A percentile compares a stretch with the other conserved stretches of the same genome.
phyloP scores from a whole-genome alignment of 2,888 invertebrate species.

The Dexiosoma caninum region DNA sequence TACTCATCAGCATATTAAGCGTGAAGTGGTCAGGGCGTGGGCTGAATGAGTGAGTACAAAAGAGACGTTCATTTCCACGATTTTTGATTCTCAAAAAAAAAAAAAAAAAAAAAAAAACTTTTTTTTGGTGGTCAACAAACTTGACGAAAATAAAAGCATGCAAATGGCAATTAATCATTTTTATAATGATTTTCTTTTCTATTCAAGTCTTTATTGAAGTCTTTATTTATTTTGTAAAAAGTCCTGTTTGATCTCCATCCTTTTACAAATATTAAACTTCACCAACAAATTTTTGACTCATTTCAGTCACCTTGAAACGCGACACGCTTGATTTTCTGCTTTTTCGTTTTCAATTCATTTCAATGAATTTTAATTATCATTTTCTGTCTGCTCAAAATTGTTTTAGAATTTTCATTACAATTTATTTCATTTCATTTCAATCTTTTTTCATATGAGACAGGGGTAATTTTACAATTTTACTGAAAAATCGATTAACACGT shows the following conservation, averaged over 20 bases:
- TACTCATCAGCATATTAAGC: constrained; percentile 13
- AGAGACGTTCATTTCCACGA: constrained; percentile 49
- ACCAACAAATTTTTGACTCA: no score
- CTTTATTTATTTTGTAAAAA: background rate
- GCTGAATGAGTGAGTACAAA: constrained; percentile 6
- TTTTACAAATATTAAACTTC: no score
- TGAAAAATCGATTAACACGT: constrained; percentile 66
- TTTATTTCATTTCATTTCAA: no score
- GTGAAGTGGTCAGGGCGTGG: constrained; percentile 7
- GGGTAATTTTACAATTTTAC: constrained; percentile 29
- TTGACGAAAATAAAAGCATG: constrained; percentile 8
- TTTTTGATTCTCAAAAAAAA: no score
- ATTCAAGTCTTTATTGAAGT: background rate
- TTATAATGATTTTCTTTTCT: background rate
- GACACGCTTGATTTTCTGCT: no score
- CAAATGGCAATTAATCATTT: constrained; percentile 32
- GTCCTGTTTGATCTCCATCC: no score
- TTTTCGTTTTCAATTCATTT: background rate
- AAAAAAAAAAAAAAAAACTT: no score
- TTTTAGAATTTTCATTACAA: background rate
- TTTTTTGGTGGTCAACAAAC: constrained; percentile 17
- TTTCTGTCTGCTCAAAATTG: background rate
- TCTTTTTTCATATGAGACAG: background rate
- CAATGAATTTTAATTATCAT: constrained; percentile 28
- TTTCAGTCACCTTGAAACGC: no score